phyloP scores from a whole-genome alignment of 2,888 invertebrate species.

The Acrobeloides nanus region DNA sequence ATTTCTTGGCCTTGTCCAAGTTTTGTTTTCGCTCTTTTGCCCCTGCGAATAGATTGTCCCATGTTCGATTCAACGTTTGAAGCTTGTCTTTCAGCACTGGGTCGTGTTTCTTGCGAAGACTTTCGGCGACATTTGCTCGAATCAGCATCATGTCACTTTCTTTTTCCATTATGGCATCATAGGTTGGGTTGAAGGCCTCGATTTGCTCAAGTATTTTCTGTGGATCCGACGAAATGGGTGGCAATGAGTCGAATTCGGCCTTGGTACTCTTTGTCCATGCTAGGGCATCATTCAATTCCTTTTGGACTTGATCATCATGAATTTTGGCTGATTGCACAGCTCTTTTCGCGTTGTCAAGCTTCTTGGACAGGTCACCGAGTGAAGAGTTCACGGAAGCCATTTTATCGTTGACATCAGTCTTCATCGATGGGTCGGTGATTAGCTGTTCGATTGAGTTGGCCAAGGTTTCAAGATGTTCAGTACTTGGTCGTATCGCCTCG shows the following conservation, averaged over 20 bases:
- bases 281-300: conserved; percentile 8
- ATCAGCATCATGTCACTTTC: conserved; percentile 87
- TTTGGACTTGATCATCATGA: conserved; percentile 11
- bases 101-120: conserved; percentile 56
- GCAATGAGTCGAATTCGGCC: conserved; percentile 17
- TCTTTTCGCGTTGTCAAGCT: conserved; percentile 3
- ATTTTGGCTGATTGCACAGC: conserved; percentile 12
- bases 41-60: conserved; percentile 83
- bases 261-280: conserved; percentile 10
- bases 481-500: not conserved
- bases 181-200: conserved; percentile 69
- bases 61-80: conserved; percentile 75
- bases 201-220: conserved; percentile 76
- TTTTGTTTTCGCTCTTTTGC: conserved; percentile 64
- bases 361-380: not conserved
- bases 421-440: not conserved
- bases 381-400: not conserved
- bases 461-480: conserved; percentile 1
- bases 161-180: conserved; percentile 78
- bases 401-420: conserved; percentile 8
- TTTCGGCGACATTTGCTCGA: conserved; percentile 68
- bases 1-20: conserved; percentile 27
- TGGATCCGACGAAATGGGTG: conserved; percentile 73
- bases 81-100: conserved; percentile 67
- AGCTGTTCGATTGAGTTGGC: not conserved